Evolutionary conservation across 2,888 invertebrate genomes (phyloP).

Genomic region (Brassicogethes aeneus): DNA sequence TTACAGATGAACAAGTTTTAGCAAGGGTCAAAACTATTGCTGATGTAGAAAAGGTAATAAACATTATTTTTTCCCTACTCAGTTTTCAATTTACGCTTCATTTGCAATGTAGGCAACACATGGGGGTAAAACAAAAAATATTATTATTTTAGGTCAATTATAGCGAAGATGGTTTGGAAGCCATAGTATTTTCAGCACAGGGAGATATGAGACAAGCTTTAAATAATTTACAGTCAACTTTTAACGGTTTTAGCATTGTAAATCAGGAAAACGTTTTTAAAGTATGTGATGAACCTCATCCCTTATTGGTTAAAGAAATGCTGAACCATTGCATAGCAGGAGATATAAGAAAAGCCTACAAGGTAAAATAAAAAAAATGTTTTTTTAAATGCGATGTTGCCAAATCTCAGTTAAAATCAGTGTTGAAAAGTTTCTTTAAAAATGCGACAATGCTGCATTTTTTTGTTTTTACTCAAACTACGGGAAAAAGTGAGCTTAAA

Average conservation of each 20-base stretch:
- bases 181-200: slow-evolving; percentile 95
- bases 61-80: background rate
- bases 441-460: too few species aligned
- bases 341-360: slow-evolving; percentile 79
- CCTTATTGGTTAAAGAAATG: slow-evolving; percentile 86
- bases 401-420: too few species aligned
- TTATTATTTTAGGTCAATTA: slow-evolving; percentile 53
- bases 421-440: too few species aligned
- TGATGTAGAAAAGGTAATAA: slow-evolving; percentile 56
- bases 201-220: slow-evolving; percentile 97
- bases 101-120: too few species aligned
- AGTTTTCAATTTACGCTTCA: background rate
- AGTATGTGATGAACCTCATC: slow-evolving; percentile 99
- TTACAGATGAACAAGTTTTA: slow-evolving; percentile 85
- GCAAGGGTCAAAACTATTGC: slow-evolving; percentile 72
- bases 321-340: slow-evolving; percentile 71
- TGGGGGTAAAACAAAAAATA: background rate
- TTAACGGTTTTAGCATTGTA: slow-evolving; percentile 87
- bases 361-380: too few species aligned
- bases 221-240: slow-evolving; percentile 94
- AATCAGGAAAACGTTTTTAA: slow-evolving; percentile 92
- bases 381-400: too few species aligned
- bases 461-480: too few species aligned
- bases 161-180: slow-evolving; percentile 88
- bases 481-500: too few species aligned